A percentile compares a stretch with the other conserved stretches of the same genome.
phyloP scores from a whole-genome alignment of 2,113 vertebrate species.

The Ammospiza nelsoni region DNA sequence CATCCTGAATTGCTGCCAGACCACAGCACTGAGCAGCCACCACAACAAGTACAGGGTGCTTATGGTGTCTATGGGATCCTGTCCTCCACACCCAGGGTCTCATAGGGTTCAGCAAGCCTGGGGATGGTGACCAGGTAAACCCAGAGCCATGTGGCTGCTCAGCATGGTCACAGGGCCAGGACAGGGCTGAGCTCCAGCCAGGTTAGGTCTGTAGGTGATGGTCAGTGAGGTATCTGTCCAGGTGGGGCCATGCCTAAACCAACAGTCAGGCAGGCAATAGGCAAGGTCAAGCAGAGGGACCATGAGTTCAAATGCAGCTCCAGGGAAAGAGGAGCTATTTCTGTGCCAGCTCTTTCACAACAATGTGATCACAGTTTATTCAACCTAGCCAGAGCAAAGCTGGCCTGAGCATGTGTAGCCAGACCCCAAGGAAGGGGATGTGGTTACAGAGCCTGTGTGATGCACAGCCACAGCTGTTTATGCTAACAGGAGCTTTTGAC shows the following conservation, averaged over 20 bases:
- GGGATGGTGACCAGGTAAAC: not conserved
- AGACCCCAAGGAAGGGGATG: not conserved
- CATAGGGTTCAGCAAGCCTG: rapidly evolving
- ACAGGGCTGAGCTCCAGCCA: not conserved
- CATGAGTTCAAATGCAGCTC: not conserved
- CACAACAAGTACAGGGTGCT: not conserved
- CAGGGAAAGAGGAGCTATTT: not conserved
- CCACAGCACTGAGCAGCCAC: not conserved
- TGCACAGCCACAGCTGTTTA: not conserved
- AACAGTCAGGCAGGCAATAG: not conserved
- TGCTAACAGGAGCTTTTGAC: not conserved
- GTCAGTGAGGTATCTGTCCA: not conserved
- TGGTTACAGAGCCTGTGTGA: not conserved
- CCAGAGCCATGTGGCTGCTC: not conserved
- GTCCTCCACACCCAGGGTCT: not conserved
- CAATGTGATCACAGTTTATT: not conserved
- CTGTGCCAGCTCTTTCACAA: not conserved
- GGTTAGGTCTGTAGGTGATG: not conserved
- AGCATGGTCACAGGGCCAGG: rapidly evolving
- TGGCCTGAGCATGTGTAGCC: not conserved
- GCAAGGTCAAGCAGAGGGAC: not conserved
- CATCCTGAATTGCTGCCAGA: not conserved
- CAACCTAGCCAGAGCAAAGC: not conserved
- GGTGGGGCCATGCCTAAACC: not conserved
- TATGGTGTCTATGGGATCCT: not conserved